These are phyloP conservation scores for Apotomis betuletana DNA, from an alignment of 2,888 invertebrate species.

Conservation along the genomic window DNA sequence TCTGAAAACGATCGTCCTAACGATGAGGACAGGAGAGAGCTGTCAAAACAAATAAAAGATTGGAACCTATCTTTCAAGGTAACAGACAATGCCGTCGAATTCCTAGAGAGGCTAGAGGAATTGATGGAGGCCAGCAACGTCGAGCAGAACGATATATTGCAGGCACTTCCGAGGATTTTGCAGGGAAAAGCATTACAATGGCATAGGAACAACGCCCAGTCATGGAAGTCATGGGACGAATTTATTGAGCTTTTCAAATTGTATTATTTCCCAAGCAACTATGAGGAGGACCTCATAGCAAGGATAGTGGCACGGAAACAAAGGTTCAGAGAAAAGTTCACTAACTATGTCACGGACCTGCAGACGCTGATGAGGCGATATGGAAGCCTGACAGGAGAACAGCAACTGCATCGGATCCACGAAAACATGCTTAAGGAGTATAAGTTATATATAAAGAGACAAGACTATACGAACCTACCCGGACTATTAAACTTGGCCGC, in stretches of 20 bases:
- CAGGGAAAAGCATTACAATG: not conserved
- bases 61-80: too few species aligned
- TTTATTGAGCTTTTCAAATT: slow-evolving; percentile 1
- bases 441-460: slow-evolving; percentile 1
- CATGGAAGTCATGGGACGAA: not conserved
- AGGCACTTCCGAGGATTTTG: not conserved
- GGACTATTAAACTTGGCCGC: not conserved
- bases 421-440: not conserved
- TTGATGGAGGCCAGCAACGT: not conserved
- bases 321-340: too few species aligned
- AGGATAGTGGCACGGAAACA: too few species aligned
- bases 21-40: too few species aligned
- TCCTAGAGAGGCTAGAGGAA: too few species aligned
- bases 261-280: not conserved
- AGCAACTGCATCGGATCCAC: not conserved
- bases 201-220: not conserved
- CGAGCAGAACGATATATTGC: not conserved
- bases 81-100: too few species aligned
- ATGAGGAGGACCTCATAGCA: not conserved
- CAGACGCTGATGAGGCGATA: too few species aligned
- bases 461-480: not conserved
- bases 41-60: too few species aligned
- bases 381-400: too few species aligned
- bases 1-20: too few species aligned
- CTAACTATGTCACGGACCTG: too few species aligned